Percentiles rank a stretch among this genome's conserved stretches.
Conservation (phyloP, 2,888 invertebrate genomes). For the Xylocampa areola region DNA sequence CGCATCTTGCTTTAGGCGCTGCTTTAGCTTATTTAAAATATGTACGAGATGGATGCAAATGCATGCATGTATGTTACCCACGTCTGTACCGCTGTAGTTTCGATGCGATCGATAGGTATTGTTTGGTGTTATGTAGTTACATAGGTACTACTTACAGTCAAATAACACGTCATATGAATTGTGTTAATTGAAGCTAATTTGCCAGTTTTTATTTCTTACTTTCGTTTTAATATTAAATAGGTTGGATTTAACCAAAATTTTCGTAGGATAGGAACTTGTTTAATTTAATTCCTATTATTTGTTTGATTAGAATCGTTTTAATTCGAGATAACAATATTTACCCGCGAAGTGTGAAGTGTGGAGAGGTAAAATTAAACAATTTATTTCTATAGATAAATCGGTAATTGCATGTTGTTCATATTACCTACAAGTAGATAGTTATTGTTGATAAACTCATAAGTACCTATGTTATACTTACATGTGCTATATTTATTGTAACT, state of each 20-base stretch:
- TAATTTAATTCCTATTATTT: constrained; percentile 4
- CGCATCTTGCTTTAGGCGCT: constrained; percentile 85
- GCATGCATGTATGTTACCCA: constrained; percentile 13
- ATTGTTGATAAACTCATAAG: constrained; percentile 8
- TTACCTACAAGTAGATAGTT: constrained; percentile 20
- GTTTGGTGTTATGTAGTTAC: not conserved
- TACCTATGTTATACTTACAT: constrained; percentile 8
- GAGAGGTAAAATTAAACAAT: constrained; percentile 41
- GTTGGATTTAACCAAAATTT: no score
- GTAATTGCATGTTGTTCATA: constrained; percentile 52
- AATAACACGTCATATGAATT: no score
- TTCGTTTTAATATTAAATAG: no score
- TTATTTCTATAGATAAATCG: constrained; percentile 49
- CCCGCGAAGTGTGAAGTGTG: constrained; percentile 18
- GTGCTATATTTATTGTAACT: no score
- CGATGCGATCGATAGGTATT: constrained; percentile 12
- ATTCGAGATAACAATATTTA: constrained; percentile 24
- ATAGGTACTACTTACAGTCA: no score
- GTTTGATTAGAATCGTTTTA: constrained; percentile 43
- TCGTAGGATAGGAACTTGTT: not conserved
- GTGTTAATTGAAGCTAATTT: no score
- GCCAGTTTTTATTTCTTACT: no score
- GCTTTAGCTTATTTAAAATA: constrained; percentile 78
- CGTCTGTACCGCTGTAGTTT: constrained; percentile 12
- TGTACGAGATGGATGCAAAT: constrained; percentile 53